Base-by-base conservation (phyloP, 2,113 vertebrate species). In the Chauna torquata region DNA sequence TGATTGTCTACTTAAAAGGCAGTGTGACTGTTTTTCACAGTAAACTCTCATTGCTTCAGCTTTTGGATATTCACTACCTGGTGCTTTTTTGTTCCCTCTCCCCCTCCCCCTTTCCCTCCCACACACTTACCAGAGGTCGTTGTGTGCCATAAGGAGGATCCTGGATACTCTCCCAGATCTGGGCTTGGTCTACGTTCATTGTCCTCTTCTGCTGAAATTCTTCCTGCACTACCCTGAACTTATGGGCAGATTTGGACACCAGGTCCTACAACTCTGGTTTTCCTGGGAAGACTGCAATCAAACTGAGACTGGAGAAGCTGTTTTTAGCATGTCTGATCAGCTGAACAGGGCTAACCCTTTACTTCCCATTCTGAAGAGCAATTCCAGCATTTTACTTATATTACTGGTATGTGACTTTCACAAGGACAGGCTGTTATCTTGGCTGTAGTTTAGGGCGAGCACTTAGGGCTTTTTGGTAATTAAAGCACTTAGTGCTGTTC, bases 231-330 rank as follows among this genome's bases (percentile, higher is more conserved):
- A 99, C 91, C 98, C 98, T 30, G 98, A 98, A 72, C 96, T 99
- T 64, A 97, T 98, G 79, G 98, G 99, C 55, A 98, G 94, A 84
- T 99, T 99, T 93, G 99, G 99, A n/a, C 66, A 96, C 18, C 54
- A 70, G 14, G 95, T 98, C 61, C 97, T 99, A 70, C 98, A 98
- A 7, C 98, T 98, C 69, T 99, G 99, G 99, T 98, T 99, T 95
- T 97, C 97, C 70, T 97, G 97, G 97, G 98, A 96, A 96, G 96
- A 97, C 55, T 85, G 86, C 55, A 82, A 82, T 62, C 82, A 36
- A 38, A 92, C 90, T 42, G 94, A 93, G 49, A 69, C 71, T 49
- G 88, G 96, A 86, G 92, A 94, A 45, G 27, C 47, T 77, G 79
- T 40, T 55, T 94, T 78, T 44, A 92, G 85, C 5, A 23, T 8